Evolutionary conservation across 2,797 vertebrate species (phyloP), one percentile per base, ranked within the genome.

Genomic region (Tenualosa ilisha): DNA sequence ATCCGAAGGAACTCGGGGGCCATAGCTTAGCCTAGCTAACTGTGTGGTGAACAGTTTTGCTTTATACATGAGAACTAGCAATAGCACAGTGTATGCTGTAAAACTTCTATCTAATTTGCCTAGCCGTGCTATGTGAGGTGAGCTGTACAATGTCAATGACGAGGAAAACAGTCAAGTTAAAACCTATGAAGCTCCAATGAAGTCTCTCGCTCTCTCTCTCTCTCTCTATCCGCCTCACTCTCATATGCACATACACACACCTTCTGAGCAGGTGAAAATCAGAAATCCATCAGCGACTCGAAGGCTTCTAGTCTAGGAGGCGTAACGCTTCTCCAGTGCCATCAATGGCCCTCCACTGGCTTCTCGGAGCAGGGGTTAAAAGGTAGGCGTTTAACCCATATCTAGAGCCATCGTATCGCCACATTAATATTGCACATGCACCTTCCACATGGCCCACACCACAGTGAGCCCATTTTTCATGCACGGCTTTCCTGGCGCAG

Each of bases 1-100:
- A 96, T 97, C 95, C 95, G 86, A 91, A 93, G 93, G 90, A 96
- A 96, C 94, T 93, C 93, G 95, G 94, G 93, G 93, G 93, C 92
- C 92, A 85, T 84, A 92, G 85, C 65, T 84, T 84, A 43, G 81
- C 86, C 82, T 87, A 89, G 86, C 86, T 84, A 82, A 84, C 82
- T 40, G 17, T 81, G 89, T 81, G 17, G 83, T 68, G 85, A 26
- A 86, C 81, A 82, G 24, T 87, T 83, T 51, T 86, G 82, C 81
- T 87, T 90, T 79, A 15, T 40, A 46, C 13, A 46, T 37, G 17
- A 22, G 6, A 22, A 79, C 17, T 40, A 79, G 5, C 72, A 22
- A 63, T 22, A 79, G 17, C 15, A 15, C 15, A 8, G 40, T 9
- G 8, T 43, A 17, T 46, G 72, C 17, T 9, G 46, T 43, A 22